These are phyloP conservation scores for Drosophila kikkawai DNA, from an alignment of 1,140 invertebrate genomes.

Conservation along the genomic window DNA sequence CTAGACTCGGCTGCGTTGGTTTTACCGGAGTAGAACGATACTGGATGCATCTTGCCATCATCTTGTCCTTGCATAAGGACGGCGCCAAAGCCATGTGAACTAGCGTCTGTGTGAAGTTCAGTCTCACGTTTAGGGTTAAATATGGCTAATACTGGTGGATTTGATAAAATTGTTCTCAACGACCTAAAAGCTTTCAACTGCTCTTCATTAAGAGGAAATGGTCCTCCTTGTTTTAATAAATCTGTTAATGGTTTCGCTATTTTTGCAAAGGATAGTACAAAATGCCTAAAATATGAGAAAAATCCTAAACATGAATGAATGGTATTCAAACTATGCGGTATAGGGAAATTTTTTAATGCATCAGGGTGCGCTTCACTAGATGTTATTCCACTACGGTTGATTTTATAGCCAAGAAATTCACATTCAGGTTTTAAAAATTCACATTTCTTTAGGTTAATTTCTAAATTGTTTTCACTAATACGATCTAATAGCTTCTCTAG, in stretches of 20 bases:
- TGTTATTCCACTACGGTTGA: constrained; percentile 1
- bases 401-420: neutral
- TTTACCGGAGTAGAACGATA: constrained; percentile 1
- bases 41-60: constrained; percentile 4
- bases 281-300: neutral
- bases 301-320: too few species aligned
- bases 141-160: neutral
- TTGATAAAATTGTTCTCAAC: neutral
- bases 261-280: neutral
- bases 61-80: neutral
- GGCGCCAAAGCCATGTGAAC: neutral
- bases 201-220: neutral
- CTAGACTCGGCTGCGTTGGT: constrained; percentile 2
- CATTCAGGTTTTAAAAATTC: neutral
- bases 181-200: neutral
- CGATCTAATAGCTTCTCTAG: neutral
- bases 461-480: neutral
- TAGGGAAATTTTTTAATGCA: neutral
- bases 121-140: neutral
- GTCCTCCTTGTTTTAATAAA: neutral
- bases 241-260: neutral
- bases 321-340: neutral
- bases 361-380: neutral
- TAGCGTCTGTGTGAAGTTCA: constrained; percentile 2
- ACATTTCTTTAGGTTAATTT: neutral